These are phyloP conservation scores for Euthynnus affinis DNA, from an alignment of 2,797 vertebrate species.

Conservation along the genomic window DNA sequence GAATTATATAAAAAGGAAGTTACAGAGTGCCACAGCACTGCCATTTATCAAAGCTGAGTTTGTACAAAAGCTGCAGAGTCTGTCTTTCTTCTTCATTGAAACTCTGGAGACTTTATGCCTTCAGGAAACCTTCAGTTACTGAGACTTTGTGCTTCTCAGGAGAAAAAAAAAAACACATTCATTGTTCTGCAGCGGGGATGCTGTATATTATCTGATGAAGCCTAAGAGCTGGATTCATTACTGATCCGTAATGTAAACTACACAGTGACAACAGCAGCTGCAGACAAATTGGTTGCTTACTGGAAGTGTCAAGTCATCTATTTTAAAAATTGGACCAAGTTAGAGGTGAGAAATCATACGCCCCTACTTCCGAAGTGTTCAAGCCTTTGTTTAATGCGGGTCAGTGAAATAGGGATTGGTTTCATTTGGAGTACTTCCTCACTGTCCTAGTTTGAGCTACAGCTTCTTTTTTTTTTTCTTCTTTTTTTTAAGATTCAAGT, in stretches of 20 bases:
- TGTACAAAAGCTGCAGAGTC: conserved; percentile 18
- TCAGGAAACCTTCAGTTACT: conserved; percentile 19
- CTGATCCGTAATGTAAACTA: conserved; percentile 20
- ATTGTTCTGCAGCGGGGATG: background rate
- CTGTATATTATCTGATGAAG: conserved; percentile 1
- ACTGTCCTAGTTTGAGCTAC: background rate
- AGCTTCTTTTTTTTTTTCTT: too few relatives aligned
- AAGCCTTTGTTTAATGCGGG: background rate
- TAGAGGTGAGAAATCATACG: background rate
- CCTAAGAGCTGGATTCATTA: conserved; percentile 29
- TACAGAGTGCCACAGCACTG: conserved; percentile 1
- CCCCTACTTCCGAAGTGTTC: background rate
- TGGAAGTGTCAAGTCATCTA: conserved; percentile 40
- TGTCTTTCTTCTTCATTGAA: conserved; percentile 11
- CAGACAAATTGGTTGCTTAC: conserved; percentile 44
- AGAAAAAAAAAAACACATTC: conserved; percentile 10
- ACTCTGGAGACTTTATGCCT: conserved; percentile 23
- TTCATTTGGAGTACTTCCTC: background rate
- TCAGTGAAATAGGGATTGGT: background rate
- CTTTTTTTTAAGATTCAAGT: too few relatives aligned
- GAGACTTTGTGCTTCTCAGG: conserved; percentile 29
- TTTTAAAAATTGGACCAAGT: conserved; percentile 33
- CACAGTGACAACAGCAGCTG: conserved; percentile 4
- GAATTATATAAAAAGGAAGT: conserved; percentile 26
- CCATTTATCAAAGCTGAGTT: conserved; percentile 38